phyloP scores from a whole-genome alignment of 2,797 vertebrate genomes.

The Psittacula derbiana region DNA sequence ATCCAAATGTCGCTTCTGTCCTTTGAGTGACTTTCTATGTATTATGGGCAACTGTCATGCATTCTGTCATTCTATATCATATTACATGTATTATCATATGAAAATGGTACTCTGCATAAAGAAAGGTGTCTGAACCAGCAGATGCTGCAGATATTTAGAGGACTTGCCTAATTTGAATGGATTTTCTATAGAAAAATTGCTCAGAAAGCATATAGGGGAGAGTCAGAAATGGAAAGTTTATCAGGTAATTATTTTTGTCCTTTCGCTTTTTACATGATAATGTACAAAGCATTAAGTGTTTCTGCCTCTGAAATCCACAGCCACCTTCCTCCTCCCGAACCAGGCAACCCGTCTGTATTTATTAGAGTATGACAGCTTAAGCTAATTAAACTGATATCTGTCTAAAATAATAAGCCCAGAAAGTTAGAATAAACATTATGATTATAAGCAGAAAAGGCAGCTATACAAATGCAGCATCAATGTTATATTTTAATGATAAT shows the following conservation, averaged over 20 bases:
- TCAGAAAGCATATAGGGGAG: constrained; percentile 66
- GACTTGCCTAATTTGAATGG: constrained; percentile 73
- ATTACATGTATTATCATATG: constrained; percentile 85
- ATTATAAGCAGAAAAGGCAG: constrained; percentile 67
- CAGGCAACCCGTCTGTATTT: constrained; percentile 67
- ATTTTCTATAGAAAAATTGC: constrained; percentile 64
- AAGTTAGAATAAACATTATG: constrained; percentile 72
- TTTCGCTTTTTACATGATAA: constrained; percentile 62
- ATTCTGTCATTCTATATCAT: constrained; percentile 85
- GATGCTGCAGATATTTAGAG: constrained; percentile 78
- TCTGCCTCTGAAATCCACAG: constrained; percentile 61
- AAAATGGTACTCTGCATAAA: constrained; percentile 77
- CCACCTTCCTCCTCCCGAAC: constrained; percentile 60
- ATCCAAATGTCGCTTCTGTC: constrained; percentile 87
- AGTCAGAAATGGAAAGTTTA: constrained; percentile 75
- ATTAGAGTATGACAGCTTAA: constrained; percentile 69
- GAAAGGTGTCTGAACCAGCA: constrained; percentile 76
- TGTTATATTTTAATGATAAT: constrained; percentile 54
- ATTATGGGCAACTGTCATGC: constrained; percentile 85
- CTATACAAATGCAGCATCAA: constrained; percentile 55
- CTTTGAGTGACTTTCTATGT: constrained; percentile 84
- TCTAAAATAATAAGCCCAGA: constrained; percentile 70
- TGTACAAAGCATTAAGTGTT: constrained; percentile 55
- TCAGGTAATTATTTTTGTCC: constrained; percentile 76
- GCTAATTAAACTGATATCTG: constrained; percentile 75